Evolutionary conservation across 1,140 invertebrate species (phyloP).

Genomic region (Catajapyx aquilonaris): DNA sequence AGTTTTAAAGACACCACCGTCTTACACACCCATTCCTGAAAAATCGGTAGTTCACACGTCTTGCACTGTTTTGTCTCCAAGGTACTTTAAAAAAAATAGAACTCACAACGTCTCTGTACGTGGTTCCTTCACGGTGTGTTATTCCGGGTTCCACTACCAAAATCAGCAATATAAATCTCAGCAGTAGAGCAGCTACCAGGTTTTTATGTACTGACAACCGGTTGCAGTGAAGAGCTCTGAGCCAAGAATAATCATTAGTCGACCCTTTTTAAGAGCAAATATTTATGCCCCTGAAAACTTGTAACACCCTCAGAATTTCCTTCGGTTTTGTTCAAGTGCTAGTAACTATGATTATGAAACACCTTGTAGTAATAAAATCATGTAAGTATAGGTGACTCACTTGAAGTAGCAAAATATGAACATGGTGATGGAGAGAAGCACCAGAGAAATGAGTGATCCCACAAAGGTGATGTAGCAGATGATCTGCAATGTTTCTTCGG

Average conservation of each 20-base stretch:
- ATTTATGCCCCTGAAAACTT: neutral
- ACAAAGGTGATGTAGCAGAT: slow-evolving; percentile 21
- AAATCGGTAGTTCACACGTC: slow-evolving; percentile 8
- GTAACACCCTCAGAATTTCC: neutral
- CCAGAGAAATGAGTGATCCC: slow-evolving; percentile 21
- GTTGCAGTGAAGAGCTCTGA: slow-evolving; percentile 25
- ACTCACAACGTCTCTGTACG: neutral
- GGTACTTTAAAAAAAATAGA: neutral
- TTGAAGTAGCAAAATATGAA: slow-evolving; percentile 25
- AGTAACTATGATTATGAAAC: neutral
- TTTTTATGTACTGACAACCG: slow-evolving; percentile 27
- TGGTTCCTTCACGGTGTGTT: slow-evolving; percentile 5
- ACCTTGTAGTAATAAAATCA: neutral
- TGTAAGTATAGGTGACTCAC: slow-evolving; percentile 16
- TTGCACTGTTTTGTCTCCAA: neutral
- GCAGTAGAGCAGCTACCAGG: slow-evolving; percentile 23
- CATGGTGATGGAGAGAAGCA: slow-evolving; percentile 19
- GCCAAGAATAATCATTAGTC: slow-evolving; percentile 5
- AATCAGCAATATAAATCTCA: slow-evolving; percentile 21
- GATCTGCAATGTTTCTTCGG: too few species aligned
- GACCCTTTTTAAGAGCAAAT: neutral
- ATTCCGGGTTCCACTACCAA: slow-evolving; percentile 18
- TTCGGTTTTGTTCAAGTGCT: neutral
- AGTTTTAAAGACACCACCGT: slow-evolving; percentile 20
- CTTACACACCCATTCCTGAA: slow-evolving; percentile 27